Conservation (phyloP, 1,140 invertebrate genomes). For the Amphibalanus amphitrite region DNA sequence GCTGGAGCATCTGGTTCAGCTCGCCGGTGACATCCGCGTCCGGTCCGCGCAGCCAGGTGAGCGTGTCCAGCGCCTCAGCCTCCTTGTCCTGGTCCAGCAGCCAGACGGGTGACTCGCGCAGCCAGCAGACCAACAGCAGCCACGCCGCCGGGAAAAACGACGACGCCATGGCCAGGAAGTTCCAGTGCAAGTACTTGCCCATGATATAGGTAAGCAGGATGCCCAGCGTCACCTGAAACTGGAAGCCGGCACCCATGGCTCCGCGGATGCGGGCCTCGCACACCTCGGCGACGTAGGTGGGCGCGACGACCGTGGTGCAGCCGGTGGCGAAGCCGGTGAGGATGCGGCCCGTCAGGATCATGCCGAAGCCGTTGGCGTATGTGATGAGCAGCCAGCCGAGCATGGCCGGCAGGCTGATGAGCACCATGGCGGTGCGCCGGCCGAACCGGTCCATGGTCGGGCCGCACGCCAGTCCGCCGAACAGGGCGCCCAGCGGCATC, state of each 20-base stretch:
- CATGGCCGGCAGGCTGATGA: not conserved
- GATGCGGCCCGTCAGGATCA: not conserved
- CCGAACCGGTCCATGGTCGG: not conserved
- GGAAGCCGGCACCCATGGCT: constrained; percentile 7
- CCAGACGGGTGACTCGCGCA: not conserved
- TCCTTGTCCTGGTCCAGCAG: not conserved
- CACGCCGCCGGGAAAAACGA: not conserved
- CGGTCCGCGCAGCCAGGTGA: constrained; percentile 3
- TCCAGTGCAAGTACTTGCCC: not conserved
- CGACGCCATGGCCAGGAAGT: not conserved
- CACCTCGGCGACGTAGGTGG: constrained; percentile 10
- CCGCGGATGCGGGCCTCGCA: constrained; percentile 4
- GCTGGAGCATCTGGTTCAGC: not conserved
- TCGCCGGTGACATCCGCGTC: constrained; percentile 6
- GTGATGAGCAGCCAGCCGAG: not conserved
- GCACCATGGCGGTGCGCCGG: not conserved
- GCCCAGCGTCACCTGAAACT: not conserved
- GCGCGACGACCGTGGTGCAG: constrained; percentile 4
- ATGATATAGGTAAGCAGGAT: not conserved
- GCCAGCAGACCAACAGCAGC: not conserved
- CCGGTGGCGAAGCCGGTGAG: not conserved
- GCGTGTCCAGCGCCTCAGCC: not conserved
- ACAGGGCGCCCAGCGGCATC: too few species aligned
- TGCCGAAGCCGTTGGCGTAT: not conserved
- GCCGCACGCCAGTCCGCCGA: too few species aligned